Base-by-base conservation (phyloP, 2,888 invertebrate genomes). In the Maniola hyperantus region DNA sequence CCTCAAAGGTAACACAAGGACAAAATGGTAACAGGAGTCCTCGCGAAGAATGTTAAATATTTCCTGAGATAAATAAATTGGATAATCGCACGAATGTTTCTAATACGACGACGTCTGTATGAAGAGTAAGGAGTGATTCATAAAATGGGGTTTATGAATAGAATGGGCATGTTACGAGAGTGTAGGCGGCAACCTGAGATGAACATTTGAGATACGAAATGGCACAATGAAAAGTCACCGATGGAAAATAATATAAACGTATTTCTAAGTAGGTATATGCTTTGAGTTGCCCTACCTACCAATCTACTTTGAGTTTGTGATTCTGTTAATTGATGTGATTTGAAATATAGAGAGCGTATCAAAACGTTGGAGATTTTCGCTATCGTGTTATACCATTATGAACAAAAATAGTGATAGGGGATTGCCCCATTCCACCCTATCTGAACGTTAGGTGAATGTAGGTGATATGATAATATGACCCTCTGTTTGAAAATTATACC, bases 51-150 rank as follows among this genome's bases (percentile, higher is more conserved):
- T 66, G 59, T 53, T 66, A 63, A 65, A 53, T 48, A 46, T 64
- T 63, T 68, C 57, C 64, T 48, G 59, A 66, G 65, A 62, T 53
- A 18, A 67, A 64, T 64, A 66, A 66, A 69, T 66, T 65, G 65
- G 55, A 63, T 68, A 66, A 65, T 65, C 46, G 53, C 50, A 64
- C 48, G 65, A 66, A 55, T 36, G 62, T 68, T 65, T 67, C 55
- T 34, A 53, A 59, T 61, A 46, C 48, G 61, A 39, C 34, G 54
- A 20, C 34, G 39, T 39, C 62, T 72, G 71, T 66, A 63, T 11
- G 15, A 8, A 18, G 18, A 36, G 8, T 36, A 15, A 42, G 57
- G 57, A 57, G 61, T 61, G 61, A 61, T 36, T 61, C 61, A 61
- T 50, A 36, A 36, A 8, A 50, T 39, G 36, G 50, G 13, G 20